Evolutionary conservation across 2,888 invertebrate genomes (phyloP), one percentile per base, ranked within the genome.

Genomic region (Drosophila ustulata): DNA sequence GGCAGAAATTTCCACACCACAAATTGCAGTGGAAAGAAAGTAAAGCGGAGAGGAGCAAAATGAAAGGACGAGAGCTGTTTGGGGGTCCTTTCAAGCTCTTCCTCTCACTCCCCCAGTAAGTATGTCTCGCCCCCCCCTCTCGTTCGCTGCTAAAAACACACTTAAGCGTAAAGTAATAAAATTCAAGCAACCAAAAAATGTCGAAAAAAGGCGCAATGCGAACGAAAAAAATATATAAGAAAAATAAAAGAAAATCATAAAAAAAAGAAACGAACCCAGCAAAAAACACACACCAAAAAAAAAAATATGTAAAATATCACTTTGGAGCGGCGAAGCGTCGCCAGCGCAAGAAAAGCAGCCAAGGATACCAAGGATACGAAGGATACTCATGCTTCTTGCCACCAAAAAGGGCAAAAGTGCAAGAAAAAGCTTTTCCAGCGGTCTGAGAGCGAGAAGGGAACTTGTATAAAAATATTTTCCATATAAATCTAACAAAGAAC

Each of bases 401-500:
- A 30, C 34, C 56, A 26, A 64, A 76, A 79, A 77, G 71, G 76
- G 71, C 80, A 75, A 79, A 71, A 80, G 73, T 79, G 80, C 77
- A 78, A 66, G 77, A 75, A 75, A 74, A 81, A 74, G 78, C 68
- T 71, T 78, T 78, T 73, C 66, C 53, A 64, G 37, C 23, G 4
- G 41, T 51, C 18, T 7, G 9, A 2, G 34, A 5, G 43, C 6
- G 30, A 52, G 51, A 32, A 53, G 62, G 63, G 57, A 71, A 59
- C 80, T 77, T 87, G 86, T 85, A 89, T 85, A 80, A 87, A 89
- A 82, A 87, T 89, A 89, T 89, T 89, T 89, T 86, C 89, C 75
- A 83, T 82, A 90, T 89, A 89, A 89, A 90, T 89, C 90, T 89
- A 89, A 88, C 80, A 90, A 86, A 71, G 84, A 80, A 89, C 89